phyloP scores from a whole-genome alignment of 2,113 vertebrate species.

The Myxocyprinus asiaticus region DNA sequence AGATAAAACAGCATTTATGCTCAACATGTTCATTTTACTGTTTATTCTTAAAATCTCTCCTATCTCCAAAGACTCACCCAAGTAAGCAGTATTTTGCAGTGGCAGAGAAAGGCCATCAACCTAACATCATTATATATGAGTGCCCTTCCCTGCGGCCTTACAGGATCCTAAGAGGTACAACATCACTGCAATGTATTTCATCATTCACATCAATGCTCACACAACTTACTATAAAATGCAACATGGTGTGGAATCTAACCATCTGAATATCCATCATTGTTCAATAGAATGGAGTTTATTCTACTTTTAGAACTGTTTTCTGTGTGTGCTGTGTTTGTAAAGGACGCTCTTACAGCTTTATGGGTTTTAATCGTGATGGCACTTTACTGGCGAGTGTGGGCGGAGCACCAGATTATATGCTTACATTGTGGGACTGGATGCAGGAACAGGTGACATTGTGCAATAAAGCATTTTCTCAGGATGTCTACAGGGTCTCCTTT shows the following conservation, averaged over 20 bases:
- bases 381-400: conserved; percentile 86
- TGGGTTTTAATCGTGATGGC: conserved; percentile 83
- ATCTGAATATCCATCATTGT: too few species aligned
- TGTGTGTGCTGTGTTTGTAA: background rate
- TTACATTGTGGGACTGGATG: conserved; percentile 93
- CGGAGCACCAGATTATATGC: conserved; percentile 81
- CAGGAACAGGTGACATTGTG: conserved; percentile 82
- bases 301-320: too few species aligned
- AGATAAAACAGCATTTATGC: background rate
- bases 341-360: conserved; percentile 80
- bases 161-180: too few species aligned
- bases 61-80: conserved; percentile 78
- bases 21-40: too few species aligned
- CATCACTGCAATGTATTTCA: too few species aligned
- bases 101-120: conserved; percentile 87
- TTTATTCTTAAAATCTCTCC: conserved; percentile 20
- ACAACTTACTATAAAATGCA: too few species aligned
- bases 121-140: conserved; percentile 87
- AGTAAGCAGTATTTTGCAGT: conserved; percentile 79
- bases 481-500: conserved; percentile 88
- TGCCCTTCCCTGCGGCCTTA: conserved; percentile 76
- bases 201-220: too few species aligned
- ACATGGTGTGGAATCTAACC: too few species aligned
- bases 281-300: too few species aligned
- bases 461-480: conserved; percentile 87